Evolutionary conservation across 2,888 invertebrate genomes (phyloP), one percentile per base, ranked within the genome.

Genomic region (Eupeodes latifasciatus): DNA sequence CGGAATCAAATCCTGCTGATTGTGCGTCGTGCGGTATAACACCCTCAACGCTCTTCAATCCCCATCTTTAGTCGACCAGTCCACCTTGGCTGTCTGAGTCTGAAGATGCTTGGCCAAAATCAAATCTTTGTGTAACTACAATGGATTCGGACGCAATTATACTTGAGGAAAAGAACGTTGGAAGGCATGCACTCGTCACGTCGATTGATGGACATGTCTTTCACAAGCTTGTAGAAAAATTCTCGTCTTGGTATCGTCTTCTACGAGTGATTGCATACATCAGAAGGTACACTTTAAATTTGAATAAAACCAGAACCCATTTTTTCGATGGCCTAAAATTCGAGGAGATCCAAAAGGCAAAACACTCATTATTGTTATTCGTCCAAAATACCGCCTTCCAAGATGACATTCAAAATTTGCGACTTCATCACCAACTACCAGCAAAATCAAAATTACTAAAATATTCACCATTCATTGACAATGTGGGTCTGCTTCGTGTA

Each of bases 21-120:
- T 89, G 89, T 74, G 89, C 89, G 0, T 90, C 89, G 2, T 84
- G 90, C 12, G 90, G 90, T 10, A 57, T 89, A 4, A 4, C 83
- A 2, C 85, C 85, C 27, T 81, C 79, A 27, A 14, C 62, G 9
- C 51, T 89, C 0, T 12, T 79, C 11, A 14, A 72, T 47, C 85
- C 81, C 19, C 11, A 47, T 12, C 64, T 90, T 5, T 89, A 90
- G 89, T 90, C 89, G 89, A 51, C 71, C n/a, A 89, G 90, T 19
- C 89, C 66, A 9, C 51, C 49, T 2, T 61, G 47, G 55, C 19
- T 72, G 2, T 57, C 64, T 0, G n/a, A n/a, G 0, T 27, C 53
- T 6, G 59, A 69, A 34, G n/a, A 62, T 10, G 16, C 16, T 6
- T 64, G 64, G 64, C 76, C 76, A 5, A 49, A 5, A 34, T 72